Evolutionary conservation across 2,113 vertebrate species (phyloP).

Genomic region (Phaethon lepturus): DNA sequence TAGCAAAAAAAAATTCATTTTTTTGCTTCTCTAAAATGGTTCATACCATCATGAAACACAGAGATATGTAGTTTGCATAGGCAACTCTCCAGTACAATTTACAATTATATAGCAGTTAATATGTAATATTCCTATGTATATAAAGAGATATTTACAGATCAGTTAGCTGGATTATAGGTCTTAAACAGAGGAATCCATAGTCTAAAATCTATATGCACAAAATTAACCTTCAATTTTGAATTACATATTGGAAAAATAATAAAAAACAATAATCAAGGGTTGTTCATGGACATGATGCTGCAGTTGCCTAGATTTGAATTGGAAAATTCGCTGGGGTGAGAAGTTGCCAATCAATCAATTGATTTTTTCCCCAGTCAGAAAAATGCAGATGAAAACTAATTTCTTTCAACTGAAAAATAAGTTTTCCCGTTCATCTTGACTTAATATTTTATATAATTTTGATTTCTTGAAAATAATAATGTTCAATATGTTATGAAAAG

Average conservation of each 20-base stretch:
- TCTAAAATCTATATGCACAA: neutral
- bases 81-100: neutral
- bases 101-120: neutral
- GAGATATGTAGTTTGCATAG: neutral
- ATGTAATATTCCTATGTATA: fast-evolving
- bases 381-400: neutral
- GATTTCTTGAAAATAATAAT: conserved; percentile 2
- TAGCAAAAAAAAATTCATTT: neutral
- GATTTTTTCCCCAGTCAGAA: neutral
- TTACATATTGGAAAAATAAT: neutral
- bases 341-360: neutral
- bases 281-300: neutral
- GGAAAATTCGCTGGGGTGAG: neutral
- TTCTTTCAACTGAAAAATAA: neutral
- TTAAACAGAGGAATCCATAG: neutral
- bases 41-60: neutral
- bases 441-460: neutral
- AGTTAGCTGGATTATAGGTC: neutral
- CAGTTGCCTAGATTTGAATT: neutral
- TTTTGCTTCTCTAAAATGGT: neutral
- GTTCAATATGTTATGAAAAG: neutral
- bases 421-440: neutral
- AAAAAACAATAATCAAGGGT: neutral
- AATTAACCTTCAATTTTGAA: neutral
- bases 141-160: neutral